Evolutionary conservation across 2,888 invertebrate genomes (phyloP).

Genomic region (Acrobasis suavella): DNA sequence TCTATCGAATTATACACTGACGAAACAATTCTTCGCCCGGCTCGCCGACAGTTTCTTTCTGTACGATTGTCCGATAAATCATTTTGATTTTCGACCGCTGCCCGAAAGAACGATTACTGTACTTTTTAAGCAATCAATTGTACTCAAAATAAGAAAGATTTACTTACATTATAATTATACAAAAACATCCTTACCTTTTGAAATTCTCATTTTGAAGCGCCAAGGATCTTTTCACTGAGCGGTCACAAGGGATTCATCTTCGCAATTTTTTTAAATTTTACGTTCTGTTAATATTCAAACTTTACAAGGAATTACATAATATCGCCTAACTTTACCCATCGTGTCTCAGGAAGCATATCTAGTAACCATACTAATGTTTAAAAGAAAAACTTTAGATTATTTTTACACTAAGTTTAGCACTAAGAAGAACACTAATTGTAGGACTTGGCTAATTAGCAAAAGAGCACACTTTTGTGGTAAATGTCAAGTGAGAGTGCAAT

Average conservation of each 20-base stretch:
- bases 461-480: slow-evolving; percentile 63
- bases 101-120: too few relatives aligned
- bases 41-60: too few relatives aligned
- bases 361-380: slow-evolving; percentile 10
- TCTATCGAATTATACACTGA: too few relatives aligned
- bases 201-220: slow-evolving; percentile 59
- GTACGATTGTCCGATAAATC: too few relatives aligned
- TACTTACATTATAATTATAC: too few relatives aligned
- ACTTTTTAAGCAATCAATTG: too few relatives aligned
- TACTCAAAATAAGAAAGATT: too few relatives aligned
- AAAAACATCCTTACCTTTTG: slow-evolving; percentile 14
- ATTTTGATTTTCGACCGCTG: too few relatives aligned
- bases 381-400: slow-evolving; percentile 15
- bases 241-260: slow-evolving; percentile 60
- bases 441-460: slow-evolving; percentile 52
- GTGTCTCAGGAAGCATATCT: slow-evolving; percentile 30
- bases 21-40: too few relatives aligned
- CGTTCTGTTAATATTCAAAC: slow-evolving; percentile 31
- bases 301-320: slow-evolving; percentile 28
- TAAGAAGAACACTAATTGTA: slow-evolving; percentile 33
- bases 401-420: slow-evolving; percentile 29
- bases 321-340: slow-evolving; percentile 32
- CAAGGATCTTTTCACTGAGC: slow-evolving; percentile 42
- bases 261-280: slow-evolving; percentile 32
- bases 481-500: slow-evolving; percentile 75